Evolutionary conservation across 2,113 vertebrate species (phyloP).

Genomic region (Dunckerocampus dactyliophorus): DNA sequence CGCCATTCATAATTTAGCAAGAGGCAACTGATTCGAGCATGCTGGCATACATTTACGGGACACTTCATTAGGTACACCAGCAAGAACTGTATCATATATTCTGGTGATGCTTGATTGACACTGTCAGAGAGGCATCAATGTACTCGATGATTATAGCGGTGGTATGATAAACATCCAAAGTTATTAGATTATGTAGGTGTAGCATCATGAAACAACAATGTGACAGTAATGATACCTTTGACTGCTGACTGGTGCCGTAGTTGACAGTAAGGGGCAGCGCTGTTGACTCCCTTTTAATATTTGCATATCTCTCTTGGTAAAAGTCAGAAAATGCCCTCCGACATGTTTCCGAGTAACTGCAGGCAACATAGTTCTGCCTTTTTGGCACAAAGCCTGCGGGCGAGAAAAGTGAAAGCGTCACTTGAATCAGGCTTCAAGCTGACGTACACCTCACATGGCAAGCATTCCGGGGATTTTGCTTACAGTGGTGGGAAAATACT

Average conservation of each 20-base stretch:
- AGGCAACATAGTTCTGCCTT: slow-evolving; percentile 72
- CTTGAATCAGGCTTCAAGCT: no score
- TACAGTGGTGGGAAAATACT: no score
- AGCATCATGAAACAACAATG: not conserved
- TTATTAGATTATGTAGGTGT: no score
- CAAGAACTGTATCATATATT: not conserved
- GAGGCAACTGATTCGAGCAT: slow-evolving; percentile 16
- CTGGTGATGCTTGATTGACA: no score
- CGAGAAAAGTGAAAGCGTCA: not conserved
- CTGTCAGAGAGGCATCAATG: no score
- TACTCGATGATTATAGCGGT: no score
- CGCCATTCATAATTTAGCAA: slow-evolving; percentile 56
- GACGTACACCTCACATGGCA: no score
- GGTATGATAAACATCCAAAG: no score
- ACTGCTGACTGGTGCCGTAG: not conserved
- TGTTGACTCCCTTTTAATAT: slow-evolving; percentile 10
- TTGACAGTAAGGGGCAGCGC: slow-evolving; percentile 18
- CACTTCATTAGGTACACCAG: not conserved
- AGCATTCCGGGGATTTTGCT: no score
- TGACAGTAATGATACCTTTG: not conserved
- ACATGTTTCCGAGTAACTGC: slow-evolving; percentile 65
- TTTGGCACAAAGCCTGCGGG: slow-evolving; percentile 69
- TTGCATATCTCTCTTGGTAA: slow-evolving; percentile 33
- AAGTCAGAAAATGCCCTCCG: slow-evolving; percentile 62
- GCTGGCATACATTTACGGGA: not conserved